phyloP scores from a whole-genome alignment of 2,113 vertebrate genomes.

The Aramus guarauna region DNA sequence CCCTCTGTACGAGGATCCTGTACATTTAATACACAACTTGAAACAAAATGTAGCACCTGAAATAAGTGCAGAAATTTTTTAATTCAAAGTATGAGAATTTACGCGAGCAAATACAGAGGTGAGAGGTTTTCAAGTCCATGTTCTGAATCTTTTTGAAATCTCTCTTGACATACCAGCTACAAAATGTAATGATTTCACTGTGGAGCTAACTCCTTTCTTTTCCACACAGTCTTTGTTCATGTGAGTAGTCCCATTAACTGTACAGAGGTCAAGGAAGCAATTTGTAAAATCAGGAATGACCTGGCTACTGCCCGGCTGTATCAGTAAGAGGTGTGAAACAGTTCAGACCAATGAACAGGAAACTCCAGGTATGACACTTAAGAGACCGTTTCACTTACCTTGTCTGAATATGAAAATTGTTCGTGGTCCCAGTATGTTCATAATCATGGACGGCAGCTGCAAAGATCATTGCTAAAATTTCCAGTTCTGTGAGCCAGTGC shows the following conservation, averaged over 20 bases:
- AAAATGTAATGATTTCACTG: neutral
- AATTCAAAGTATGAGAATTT: neutral
- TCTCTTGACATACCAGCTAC: neutral
- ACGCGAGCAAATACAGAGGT: neutral
- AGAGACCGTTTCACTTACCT: constrained; percentile 73
- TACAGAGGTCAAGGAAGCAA: neutral
- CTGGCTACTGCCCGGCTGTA: neutral
- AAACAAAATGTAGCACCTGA: neutral
- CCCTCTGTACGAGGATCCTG: neutral
- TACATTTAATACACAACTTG: neutral
- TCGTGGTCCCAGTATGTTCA: constrained; percentile 97
- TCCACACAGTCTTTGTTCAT: neutral
- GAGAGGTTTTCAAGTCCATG: neutral
- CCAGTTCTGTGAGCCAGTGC: constrained; percentile 99
- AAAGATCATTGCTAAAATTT: constrained; percentile 98
- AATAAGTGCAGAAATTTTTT: neutral
- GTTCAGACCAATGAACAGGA: neutral
- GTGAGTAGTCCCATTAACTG: neutral
- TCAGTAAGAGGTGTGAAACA: neutral
- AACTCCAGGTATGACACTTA: neutral
- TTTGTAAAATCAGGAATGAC: neutral
- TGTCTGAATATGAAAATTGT: constrained; percentile 99
- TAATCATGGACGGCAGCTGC: constrained; percentile 98
- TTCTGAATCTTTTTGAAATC: neutral
- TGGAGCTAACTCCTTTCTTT: neutral